Evolutionary conservation across 1,140 invertebrate species (phyloP).

Genomic region (Lordiphosa stackelbergi): DNA sequence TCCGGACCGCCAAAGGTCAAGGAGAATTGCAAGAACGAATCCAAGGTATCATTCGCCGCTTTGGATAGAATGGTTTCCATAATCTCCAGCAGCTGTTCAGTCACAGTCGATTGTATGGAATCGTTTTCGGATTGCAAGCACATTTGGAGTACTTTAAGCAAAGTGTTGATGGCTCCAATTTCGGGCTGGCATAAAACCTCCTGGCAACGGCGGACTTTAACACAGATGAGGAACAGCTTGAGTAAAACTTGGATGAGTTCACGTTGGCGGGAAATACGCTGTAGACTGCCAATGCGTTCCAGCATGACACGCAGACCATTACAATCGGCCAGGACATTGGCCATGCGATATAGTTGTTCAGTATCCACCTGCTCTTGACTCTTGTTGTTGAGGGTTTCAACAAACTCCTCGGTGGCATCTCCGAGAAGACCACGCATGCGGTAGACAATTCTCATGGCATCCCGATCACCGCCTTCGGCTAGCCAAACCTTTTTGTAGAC

Average conservation of each 20-base stretch:
- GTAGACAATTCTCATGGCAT: constrained; percentile 99
- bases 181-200: constrained; percentile 84
- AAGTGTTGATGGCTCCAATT: constrained; percentile 83
- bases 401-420: constrained; percentile 98
- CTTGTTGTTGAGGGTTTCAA: constrained; percentile 93
- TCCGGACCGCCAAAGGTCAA: constrained; percentile 90
- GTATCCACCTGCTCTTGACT: constrained; percentile 94
- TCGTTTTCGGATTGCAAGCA: constrained; percentile 81
- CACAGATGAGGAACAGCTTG: constrained; percentile 89
- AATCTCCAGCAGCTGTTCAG: constrained; percentile 91
- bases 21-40: constrained; percentile 88
- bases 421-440: constrained; percentile 97
- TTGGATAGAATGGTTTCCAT: constrained; percentile 95
- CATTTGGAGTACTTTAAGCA: constrained; percentile 84
- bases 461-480: constrained; percentile 89
- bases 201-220: constrained; percentile 87
- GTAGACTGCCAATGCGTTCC: constrained; percentile 81
- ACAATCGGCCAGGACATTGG: constrained; percentile 86
- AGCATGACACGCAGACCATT: constrained; percentile 91
- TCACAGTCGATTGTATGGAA: constrained; percentile 84
- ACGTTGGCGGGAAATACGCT: constrained; percentile 85
- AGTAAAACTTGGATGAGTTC: constrained; percentile 90
- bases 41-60: constrained; percentile 88
- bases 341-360: constrained; percentile 91
- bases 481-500: constrained; percentile 93